Evolutionary conservation across 2,113 vertebrate species (phyloP).

Genomic region (Geococcyx californianus): DNA sequence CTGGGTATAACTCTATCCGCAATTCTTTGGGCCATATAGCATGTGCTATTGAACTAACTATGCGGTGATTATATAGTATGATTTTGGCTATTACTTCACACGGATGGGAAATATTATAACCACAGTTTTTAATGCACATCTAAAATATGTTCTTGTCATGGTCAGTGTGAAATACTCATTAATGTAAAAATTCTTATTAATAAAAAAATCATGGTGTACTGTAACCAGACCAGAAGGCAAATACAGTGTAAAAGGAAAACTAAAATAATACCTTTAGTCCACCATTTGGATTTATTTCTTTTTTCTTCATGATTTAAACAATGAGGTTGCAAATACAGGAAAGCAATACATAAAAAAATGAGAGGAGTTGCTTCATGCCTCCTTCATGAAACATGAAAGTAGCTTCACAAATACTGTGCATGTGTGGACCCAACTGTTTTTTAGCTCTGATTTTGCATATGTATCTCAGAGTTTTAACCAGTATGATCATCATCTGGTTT

Average conservation of each 20-base stretch:
- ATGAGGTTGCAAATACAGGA: neutral
- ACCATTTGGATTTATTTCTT: neutral
- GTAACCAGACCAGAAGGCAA: neutral
- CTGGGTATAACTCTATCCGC: neutral
- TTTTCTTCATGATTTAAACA: neutral
- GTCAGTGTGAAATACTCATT: neutral
- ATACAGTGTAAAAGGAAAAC: neutral
- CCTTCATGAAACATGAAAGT: neutral
- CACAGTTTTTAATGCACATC: neutral
- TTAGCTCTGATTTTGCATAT: neutral
- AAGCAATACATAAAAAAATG: neutral
- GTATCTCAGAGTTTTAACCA: neutral
- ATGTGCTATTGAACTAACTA: neutral
- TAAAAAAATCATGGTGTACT: neutral
- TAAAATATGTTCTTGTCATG: neutral
- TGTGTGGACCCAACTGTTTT: neutral
- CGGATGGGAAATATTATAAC: neutral
- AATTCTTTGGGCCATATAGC: neutral
- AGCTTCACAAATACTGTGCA: neutral
- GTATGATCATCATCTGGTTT: neutral
- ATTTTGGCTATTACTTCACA: neutral
- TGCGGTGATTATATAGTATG: neutral
- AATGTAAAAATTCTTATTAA: neutral
- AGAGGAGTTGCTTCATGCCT: neutral
- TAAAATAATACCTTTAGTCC: neutral